phyloP scores from a whole-genome alignment of 2,888 invertebrate species.

The Eupithecia abbreviata region DNA sequence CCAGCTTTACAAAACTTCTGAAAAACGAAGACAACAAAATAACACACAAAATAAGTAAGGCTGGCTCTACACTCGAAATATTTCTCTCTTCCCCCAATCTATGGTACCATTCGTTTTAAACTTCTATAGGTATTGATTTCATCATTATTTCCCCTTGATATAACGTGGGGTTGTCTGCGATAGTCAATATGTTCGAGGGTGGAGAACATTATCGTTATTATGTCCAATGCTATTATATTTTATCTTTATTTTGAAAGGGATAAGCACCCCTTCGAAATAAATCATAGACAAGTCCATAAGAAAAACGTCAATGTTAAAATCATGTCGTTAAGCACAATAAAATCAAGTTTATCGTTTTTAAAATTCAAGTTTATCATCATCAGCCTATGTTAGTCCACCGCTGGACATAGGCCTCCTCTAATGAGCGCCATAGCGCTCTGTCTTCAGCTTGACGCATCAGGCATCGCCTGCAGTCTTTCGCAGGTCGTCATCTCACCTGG shows the following conservation, averaged over 20 bases:
- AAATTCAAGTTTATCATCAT: too few species aligned
- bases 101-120: constrained; percentile 68
- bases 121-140: constrained; percentile 79
- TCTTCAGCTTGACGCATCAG: too few species aligned
- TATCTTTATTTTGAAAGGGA: constrained; percentile 24
- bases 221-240: constrained; percentile 33
- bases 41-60: constrained; percentile 9
- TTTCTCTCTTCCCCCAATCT: constrained; percentile 53
- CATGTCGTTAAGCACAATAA: not conserved
- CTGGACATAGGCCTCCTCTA: too few species aligned
- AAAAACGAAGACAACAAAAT: not conserved
- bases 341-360: not conserved
- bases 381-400: too few species aligned
- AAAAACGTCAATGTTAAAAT: not conserved
- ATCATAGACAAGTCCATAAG: not conserved
- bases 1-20: not conserved
- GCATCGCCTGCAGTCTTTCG: too few species aligned
- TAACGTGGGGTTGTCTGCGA: constrained; percentile 52
- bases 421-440: too few species aligned
- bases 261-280: constrained; percentile 1
- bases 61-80: constrained; percentile 9
- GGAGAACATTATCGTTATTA: constrained; percentile 42
- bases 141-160: constrained; percentile 53
- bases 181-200: constrained; percentile 54
- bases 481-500: too few species aligned